Evolutionary conservation across 1,140 invertebrate genomes (phyloP), one percentile per base, ranked within the genome.

Genomic region (Calosoma granatense): DNA sequence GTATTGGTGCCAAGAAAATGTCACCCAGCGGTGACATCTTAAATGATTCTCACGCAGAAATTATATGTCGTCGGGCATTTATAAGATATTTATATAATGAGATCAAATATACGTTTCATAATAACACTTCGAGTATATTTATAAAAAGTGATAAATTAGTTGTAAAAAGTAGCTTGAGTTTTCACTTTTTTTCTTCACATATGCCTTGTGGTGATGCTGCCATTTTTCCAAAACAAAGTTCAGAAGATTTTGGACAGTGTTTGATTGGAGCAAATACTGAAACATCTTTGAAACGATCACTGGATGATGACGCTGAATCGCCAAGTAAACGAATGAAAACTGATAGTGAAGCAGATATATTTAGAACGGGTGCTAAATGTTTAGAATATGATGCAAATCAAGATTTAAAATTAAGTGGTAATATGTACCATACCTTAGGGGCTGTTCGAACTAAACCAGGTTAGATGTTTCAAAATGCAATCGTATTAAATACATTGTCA

Each of bases 171-270:
- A 72, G 74, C 11, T 67, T 90, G 47, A 75, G 78, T 14, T 94
- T 94, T 74, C 86, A 94, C 72, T 87, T 97, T 65, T 93, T 88
- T 66, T 84, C 86, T 20, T 92, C 87, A 61, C 88, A 92, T 66
- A 82, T 86, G 36, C 94, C 93, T 47, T 97, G 94, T 76, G 94
- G 94, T 0, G 94, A 97, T 82, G 93, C 92, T 19, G 86, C 89
- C n/a, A 94, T 96, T 64, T 84, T 92, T 72, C 76, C 79, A 9
- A 85, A 82, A 71, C 58, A 54, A 23, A 66, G 64, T 58, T 58
- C 62, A 20, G 67, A 70, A 51, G 64, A 73, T 43, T 41, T 64
- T 60, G 69, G 71, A 57, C 62, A 75, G 60, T 51, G 71, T 60
- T n/a, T n/a, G n/a, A 20, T 56, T 39, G 67, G 53, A 41, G 54